Evolutionary conservation across 2,888 invertebrate species (phyloP).

Genomic region (Platerodrilus igneus): DNA sequence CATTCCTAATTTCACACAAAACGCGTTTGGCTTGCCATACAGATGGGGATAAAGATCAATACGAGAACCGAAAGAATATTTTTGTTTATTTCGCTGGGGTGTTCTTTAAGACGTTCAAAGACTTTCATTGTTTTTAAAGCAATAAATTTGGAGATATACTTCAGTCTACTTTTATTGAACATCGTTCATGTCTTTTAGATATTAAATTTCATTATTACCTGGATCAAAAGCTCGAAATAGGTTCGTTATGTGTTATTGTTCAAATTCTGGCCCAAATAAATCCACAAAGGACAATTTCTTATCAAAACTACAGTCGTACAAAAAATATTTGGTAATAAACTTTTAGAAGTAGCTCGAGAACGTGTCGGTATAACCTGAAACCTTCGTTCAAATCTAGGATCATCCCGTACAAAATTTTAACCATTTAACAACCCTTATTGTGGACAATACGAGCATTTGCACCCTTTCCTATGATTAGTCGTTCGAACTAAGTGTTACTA

Average conservation of each 20-base stretch:
- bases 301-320: conserved; percentile 41
- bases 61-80: conserved; percentile 49
- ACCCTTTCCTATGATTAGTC: conserved; percentile 29
- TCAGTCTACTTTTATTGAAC: no score
- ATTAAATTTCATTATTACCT: conserved; percentile 39
- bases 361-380: conserved; percentile 13
- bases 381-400: conserved; percentile 35
- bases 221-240: conserved; percentile 33
- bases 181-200: no score
- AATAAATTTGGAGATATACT: no score
- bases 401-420: conserved; percentile 38
- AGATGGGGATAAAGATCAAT: conserved; percentile 49
- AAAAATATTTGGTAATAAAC: conserved; percentile 8
- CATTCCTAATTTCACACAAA: conserved; percentile 46
- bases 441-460: conserved; percentile 30
- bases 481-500: not conserved
- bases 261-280: conserved; percentile 43
- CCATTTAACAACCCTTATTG: conserved; percentile 42
- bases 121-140: no score
- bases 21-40: conserved; percentile 42
- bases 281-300: conserved; percentile 46
- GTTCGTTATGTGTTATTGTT: conserved; percentile 47
- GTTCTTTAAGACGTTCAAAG: conserved; percentile 31
- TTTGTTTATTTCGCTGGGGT: conserved; percentile 48
- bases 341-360: conserved; percentile 11